A percentile compares a stretch with the other conserved stretches of the same genome.
Conservation (phyloP, 2,797 vertebrate genomes). For the Poeciliopsis turneri region DNA sequence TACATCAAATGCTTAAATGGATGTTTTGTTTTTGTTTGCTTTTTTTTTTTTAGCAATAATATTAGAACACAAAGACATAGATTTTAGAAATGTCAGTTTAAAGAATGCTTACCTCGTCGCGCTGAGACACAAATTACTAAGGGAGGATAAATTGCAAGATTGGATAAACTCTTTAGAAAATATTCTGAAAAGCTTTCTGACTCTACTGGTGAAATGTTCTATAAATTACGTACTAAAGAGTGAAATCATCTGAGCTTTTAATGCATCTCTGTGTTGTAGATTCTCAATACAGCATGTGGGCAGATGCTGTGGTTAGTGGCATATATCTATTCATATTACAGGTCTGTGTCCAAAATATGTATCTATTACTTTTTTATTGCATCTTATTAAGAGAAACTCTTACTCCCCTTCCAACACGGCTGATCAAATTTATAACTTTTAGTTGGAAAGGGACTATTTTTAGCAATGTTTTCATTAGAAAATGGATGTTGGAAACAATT, state of each 20-base stretch:
- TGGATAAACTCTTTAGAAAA: background rate
- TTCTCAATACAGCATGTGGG: conserved; percentile 37
- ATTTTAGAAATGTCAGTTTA: background rate
- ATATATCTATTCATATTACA: conserved; percentile 42
- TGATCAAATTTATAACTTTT: conserved; percentile 25
- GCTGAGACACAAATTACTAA: background rate
- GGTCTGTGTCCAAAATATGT: conserved; percentile 50
- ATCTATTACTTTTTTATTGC: conserved; percentile 47
- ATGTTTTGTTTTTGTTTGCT: no score
- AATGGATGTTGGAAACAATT: conserved; percentile 17
- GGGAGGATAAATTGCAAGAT: background rate
- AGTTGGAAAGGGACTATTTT: conserved; percentile 13
- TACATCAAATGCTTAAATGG: no score
- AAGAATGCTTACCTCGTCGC: background rate
- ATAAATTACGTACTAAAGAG: background rate
- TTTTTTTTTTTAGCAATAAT: background rate
- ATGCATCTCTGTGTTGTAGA: background rate
- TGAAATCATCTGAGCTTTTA: background rate
- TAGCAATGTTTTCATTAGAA: conserved; percentile 14
- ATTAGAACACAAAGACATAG: background rate
- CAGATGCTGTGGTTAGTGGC: conserved; percentile 34
- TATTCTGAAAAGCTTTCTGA: background rate
- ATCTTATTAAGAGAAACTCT: conserved; percentile 18
- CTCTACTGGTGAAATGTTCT: background rate
- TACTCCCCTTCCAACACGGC: conserved; percentile 28